Base-by-base conservation (phyloP, 2,113 vertebrate species). In the Erythrolamprus reginae region DNA sequence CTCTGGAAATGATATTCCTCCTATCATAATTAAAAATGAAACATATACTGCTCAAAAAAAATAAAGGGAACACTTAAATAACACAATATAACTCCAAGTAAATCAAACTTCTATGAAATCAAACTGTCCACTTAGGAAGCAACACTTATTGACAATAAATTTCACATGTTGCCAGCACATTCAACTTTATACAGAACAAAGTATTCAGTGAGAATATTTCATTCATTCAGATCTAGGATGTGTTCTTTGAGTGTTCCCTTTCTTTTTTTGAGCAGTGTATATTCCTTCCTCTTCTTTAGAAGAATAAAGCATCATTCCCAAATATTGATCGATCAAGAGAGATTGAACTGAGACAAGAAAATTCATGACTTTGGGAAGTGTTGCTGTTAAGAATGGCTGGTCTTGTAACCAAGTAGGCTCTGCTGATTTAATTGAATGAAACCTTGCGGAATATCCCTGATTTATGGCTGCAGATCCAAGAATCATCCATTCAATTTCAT, bases 391-490 rank as follows among this genome's bases (percentile, higher is more conserved):
- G 90, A 48, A 52, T 77, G 55, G 0, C 0, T 0, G 0, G 85
- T 92, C 28, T 47, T 52, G 82, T 91, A 82, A 82, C 61, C 77
- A 51, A 86, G 38, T 42, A 61, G 55, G 21, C 52, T 55, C 89
- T 28, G 88, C 28, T 88, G 56, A 2, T 91, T 88, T 89, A 91
- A 84, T 87, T 90, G 86, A 93, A 90, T 88, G 86, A 87, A 82
- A 52, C 55, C 90, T 89, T 91, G 26, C 0, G 0, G 92, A 50
- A 17, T 50, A 38, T 3, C 89, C 90, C 90, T 94, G 92, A 96
- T 93, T 94, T 88, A 86, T 90, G 56, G 84, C 92, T 93, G 93
- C 65, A 85, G 83, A 84, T 86, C 56, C 84, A 94, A 87, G 19
- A 52, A 82, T 84, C 0, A 0, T 88, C 55, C 21, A 90, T 89